phyloP scores from a whole-genome alignment of 2,113 vertebrate genomes.

The Eurystomus gularis region DNA sequence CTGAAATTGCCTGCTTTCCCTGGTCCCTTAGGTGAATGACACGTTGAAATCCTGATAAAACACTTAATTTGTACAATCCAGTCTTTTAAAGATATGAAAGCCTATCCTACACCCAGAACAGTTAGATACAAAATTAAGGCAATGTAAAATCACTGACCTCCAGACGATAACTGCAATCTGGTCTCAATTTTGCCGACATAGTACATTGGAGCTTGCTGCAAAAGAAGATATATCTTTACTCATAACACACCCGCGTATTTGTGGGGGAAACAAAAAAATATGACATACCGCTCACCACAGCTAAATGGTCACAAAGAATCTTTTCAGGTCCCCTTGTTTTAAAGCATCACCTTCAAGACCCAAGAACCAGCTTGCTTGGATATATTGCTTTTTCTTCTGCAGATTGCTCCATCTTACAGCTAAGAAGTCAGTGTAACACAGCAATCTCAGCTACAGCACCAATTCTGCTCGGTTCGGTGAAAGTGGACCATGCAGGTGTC shows the following conservation, averaged over 20 bases:
- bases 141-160: constrained; percentile 63
- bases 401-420: not conserved
- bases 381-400: not conserved
- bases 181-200: constrained; percentile 73
- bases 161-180: constrained; percentile 24
- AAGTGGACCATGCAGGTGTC: not conserved
- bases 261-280: not conserved
- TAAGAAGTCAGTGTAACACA: not conserved
- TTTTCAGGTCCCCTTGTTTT: not conserved
- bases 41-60: not conserved
- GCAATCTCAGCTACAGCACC: not conserved
- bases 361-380: not conserved
- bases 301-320: not conserved
- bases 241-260: not conserved
- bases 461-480: not conserved
- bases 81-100: not conserved
- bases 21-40: not conserved
- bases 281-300: not conserved
- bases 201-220: constrained; percentile 75
- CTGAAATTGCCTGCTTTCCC: not conserved
- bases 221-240: constrained; percentile 6
- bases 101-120: not conserved
- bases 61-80: not conserved
- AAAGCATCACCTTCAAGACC: not conserved
- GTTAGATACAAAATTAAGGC: not conserved